Conservation (phyloP, 2,797 vertebrate species). For the Sebastes iracundus region DNA sequence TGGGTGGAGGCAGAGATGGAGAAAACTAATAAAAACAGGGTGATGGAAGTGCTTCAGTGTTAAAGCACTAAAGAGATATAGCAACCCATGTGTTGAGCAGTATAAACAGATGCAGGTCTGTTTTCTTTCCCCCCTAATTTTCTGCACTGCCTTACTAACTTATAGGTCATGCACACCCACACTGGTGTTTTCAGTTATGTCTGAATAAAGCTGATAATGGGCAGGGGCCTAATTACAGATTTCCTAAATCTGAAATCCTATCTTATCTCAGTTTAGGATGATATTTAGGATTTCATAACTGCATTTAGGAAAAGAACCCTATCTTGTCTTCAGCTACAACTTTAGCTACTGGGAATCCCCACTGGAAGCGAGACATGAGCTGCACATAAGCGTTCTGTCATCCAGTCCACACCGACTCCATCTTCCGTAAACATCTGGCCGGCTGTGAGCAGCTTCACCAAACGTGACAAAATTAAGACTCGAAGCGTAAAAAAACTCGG, state of each 20-base stretch:
- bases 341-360: too few species aligned
- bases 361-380: too few species aligned
- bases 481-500: too few species aligned
- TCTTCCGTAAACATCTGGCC: too few species aligned
- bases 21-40: slow-evolving; percentile 2
- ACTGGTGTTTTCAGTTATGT: slow-evolving; percentile 34
- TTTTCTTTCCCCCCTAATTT: background rate
- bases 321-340: background rate
- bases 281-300: background rate
- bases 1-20: background rate
- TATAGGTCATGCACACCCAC: background rate
- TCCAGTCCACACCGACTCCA: too few species aligned
- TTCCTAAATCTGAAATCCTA: background rate
- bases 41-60: background rate
- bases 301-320: background rate
- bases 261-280: background rate
- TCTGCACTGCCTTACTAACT: background rate
- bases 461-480: too few species aligned
- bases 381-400: too few species aligned
- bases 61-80: background rate
- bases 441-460: too few species aligned
- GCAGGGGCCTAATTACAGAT: background rate
- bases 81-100: background rate
- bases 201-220: slow-evolving; percentile 11
- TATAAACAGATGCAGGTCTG: background rate